Evolutionary conservation across 2,113 vertebrate species (phyloP).

Genomic region (Tragulus kanchil): DNA sequence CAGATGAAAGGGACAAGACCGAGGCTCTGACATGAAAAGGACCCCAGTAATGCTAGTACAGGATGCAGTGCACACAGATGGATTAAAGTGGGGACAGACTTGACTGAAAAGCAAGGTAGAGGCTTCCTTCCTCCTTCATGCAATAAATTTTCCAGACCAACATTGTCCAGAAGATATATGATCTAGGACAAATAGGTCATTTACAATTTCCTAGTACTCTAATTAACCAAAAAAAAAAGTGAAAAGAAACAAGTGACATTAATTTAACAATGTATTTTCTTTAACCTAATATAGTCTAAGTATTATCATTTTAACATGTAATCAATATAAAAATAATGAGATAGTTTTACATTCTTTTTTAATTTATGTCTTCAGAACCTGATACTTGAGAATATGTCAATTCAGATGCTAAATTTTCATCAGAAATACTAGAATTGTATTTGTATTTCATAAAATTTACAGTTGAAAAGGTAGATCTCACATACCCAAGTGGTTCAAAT

Average conservation of each 20-base stretch:
- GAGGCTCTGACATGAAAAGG: not conserved
- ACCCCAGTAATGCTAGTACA: not conserved
- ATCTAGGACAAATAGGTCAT: not conserved
- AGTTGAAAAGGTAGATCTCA: not conserved
- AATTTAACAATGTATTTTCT: not conserved
- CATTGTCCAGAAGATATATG: not conserved
- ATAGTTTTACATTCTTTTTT: not conserved
- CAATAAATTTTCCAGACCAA: not conserved
- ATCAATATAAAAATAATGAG: not conserved
- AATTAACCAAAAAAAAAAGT: not conserved
- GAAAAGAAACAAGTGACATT: not conserved
- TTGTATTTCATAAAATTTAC: constrained; percentile 20
- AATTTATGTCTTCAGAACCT: constrained; percentile 1
- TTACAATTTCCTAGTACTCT: not conserved
- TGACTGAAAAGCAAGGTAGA: not conserved
- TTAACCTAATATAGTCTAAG: not conserved
- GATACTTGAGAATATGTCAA: not conserved
- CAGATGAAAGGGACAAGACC: not conserved
- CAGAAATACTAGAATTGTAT: not conserved
- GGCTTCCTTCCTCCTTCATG: not conserved
- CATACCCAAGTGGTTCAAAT: not conserved
- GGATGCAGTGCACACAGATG: not conserved
- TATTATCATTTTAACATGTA: constrained; percentile 4
- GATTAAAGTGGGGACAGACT: not conserved
- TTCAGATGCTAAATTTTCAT: constrained; percentile 4